Conservation (phyloP, 2,888 invertebrate species). For the Hirtodrosophila cameraria region DNA sequence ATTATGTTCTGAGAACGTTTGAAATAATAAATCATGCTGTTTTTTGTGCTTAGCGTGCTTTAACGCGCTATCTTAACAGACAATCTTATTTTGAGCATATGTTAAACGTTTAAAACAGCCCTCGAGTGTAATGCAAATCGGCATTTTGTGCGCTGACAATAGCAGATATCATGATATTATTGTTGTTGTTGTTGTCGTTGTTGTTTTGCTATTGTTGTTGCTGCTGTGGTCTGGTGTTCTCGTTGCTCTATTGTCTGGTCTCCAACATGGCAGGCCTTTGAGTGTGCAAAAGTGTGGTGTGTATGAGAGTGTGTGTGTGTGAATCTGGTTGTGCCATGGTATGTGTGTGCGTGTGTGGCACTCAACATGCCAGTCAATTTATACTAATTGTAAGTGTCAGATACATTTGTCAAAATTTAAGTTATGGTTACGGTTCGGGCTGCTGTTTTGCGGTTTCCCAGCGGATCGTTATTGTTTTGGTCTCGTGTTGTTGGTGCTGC, state of each 20-base stretch:
- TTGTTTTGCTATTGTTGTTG: conserved; percentile 21
- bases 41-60: no score
- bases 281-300: conserved; percentile 11
- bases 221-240: conserved; percentile 59
- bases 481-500: conserved; percentile 22
- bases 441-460: conserved; percentile 63
- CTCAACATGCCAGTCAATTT: conserved; percentile 81
- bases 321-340: conserved; percentile 2
- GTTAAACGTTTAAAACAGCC: conserved; percentile 43
- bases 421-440: conserved; percentile 70
- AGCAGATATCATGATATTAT: conserved; percentile 79
- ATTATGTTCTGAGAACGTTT: no score
- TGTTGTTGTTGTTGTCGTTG: conserved; percentile 46
- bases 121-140: conserved; percentile 74
- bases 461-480: conserved; percentile 44
- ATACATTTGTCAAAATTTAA: conserved; percentile 80
- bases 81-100: conserved; percentile 16
- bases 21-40: no score
- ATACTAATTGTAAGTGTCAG: conserved; percentile 80
- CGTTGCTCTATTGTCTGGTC: conserved; percentile 69
- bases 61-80: conserved; percentile 8
- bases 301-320: conserved; percentile 7
- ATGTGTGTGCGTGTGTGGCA: conserved; percentile 67
- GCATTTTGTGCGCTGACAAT: conserved; percentile 78
- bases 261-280: conserved; percentile 43